Evolutionary conservation across 92 coral and sea anemone species (phyloP), one percentile per base, ranked within the genome.

Genomic region (Anthopleura xanthogrammica): DNA sequence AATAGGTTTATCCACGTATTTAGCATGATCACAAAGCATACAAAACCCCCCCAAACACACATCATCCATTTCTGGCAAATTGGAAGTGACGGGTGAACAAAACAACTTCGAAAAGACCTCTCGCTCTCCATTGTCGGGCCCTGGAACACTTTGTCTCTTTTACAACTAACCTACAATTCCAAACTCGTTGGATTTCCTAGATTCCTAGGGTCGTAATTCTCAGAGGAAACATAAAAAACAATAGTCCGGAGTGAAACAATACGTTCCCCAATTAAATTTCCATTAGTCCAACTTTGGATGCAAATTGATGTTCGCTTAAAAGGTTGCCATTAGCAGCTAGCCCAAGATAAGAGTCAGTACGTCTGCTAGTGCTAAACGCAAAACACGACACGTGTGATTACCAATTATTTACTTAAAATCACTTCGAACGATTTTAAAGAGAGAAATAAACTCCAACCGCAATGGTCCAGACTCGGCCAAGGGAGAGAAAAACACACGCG

Each of bases 191-290:
- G 76, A 43, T 41, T 80, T 80, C 16, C 43, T 48, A 16, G 41
- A 83, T 83, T 73, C 80, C 48, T 48, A 40, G 74, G 66, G 86
- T 60, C 60, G 75, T 78, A 55, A 72, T 77, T 81, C 86, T 56
- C 81, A 70, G 29, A 77, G 86, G 88, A 86, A 93, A 79, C 93
- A 87, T 83, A 90, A 89, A 93, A 94, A 85, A 92, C 86, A 89
- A 80, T 82, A 75, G 82, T 77, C 82, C 57, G 56, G 79, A 86
- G 85, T 82, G 83, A 87, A 89, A 97, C 98, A 94, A 97, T 97
- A 87, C 90, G 89, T 77, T 79, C 94, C 89, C 94, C 99, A 97
- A 97, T 97, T 97, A 97, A 97, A 90, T 94, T 91, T 90, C 99
- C 99, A 97, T 97, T 97, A 95, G 87, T 90, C 89, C 86, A 90